Conservation (phyloP, 1,140 invertebrate genomes). For the Vollenhovia emeryi region DNA sequence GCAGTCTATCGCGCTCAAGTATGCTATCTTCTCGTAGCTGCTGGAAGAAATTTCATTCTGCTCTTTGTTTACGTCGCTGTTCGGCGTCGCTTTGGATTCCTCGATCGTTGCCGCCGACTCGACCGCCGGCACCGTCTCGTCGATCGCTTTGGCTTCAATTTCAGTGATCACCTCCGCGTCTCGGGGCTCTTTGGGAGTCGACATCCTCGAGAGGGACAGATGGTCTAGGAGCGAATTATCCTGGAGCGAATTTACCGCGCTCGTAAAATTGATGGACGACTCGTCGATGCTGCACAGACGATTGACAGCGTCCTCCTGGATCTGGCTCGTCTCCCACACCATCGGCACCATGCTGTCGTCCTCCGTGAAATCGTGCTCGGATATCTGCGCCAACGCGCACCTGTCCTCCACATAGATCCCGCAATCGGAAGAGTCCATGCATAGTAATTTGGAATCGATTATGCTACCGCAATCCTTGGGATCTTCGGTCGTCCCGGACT, state of each 20-base stretch:
- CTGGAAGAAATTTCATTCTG: constrained; percentile 14
- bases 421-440: constrained; percentile 42
- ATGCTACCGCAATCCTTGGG: neutral
- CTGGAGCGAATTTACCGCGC: constrained; percentile 3
- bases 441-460: constrained; percentile 31
- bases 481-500: neutral
- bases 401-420: constrained; percentile 26
- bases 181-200: neutral
- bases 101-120: neutral
- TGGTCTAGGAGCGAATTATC: constrained; percentile 27
- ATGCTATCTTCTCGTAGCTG: constrained; percentile 1
- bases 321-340: constrained; percentile 48
- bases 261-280: constrained; percentile 24
- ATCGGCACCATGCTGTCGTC: constrained; percentile 43
- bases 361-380: constrained; percentile 40
- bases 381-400: neutral
- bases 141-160: neutral
- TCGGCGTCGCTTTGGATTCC: neutral
- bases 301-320: constrained; percentile 45
- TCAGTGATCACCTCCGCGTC: neutral
- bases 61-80: constrained; percentile 7
- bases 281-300: constrained; percentile 33
- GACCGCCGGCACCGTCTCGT: neutral
- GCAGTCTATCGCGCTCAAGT: neutral
- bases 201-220: constrained; percentile 14